These are phyloP conservation scores for Cossypha niveicapilla DNA, from an alignment of 2,797 vertebrate genomes.

Conservation along the genomic window DNA sequence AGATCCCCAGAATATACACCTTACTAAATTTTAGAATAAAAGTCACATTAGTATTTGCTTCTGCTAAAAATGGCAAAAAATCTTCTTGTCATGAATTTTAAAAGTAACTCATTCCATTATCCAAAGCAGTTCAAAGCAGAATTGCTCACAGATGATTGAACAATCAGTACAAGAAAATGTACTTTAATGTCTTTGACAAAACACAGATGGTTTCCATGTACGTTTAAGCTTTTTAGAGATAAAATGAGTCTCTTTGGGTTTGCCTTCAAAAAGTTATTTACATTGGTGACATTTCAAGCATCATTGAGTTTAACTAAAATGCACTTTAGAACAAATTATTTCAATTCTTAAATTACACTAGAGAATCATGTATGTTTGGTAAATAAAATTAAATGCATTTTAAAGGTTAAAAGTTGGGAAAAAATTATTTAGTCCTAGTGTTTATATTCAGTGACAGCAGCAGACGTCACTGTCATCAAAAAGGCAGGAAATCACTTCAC, in stretches of 20 bases:
- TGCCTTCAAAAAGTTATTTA: background rate
- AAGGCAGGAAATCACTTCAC: background rate
- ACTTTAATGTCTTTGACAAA: constrained; percentile 13
- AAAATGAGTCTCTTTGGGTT: background rate
- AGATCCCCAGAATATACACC: background rate
- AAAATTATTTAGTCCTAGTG: background rate
- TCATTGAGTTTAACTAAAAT: background rate
- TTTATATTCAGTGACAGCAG: background rate
- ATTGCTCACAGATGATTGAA: background rate
- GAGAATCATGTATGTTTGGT: background rate
- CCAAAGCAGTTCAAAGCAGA: background rate
- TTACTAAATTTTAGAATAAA: background rate
- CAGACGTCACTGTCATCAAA: accelerated
- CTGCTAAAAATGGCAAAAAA: background rate
- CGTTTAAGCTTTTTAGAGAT: background rate
- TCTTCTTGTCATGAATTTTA: background rate
- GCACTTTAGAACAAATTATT: background rate
- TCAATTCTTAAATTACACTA: background rate
- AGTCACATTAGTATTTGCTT: background rate
- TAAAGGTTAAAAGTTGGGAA: background rate
- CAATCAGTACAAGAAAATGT: constrained; percentile 4
- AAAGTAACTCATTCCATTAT: background rate
- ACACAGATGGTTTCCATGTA: background rate
- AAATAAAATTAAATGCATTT: background rate
- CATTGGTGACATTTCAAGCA: background rate